phyloP scores from a whole-genome alignment of 1,140 invertebrate genomes.

The Onthophagus taurus region DNA sequence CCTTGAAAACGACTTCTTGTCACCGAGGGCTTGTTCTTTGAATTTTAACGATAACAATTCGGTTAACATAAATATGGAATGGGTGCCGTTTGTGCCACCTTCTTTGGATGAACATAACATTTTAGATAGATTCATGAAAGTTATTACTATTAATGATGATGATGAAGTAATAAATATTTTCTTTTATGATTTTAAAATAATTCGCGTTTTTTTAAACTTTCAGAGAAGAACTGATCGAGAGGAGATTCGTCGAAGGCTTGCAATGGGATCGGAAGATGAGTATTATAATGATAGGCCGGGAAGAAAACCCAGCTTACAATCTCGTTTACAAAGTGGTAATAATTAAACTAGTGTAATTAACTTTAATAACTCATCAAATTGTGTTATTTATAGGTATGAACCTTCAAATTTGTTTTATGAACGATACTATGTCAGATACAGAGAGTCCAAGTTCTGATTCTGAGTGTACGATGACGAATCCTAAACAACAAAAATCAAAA shows the following conservation, averaged over 20 bases:
- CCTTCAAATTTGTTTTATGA: conserved; percentile 92
- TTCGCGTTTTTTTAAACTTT: conserved; percentile 36
- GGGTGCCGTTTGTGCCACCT: conserved; percentile 34
- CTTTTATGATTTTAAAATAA: conserved; percentile 15
- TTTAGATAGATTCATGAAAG: conserved; percentile 56
- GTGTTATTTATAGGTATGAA: conserved; percentile 69
- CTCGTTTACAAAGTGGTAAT: conserved; percentile 73
- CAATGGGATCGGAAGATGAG: conserved; percentile 79
- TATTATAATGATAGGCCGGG: conserved; percentile 56
- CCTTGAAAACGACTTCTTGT: conserved; percentile 34
- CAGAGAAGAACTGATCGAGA: conserved; percentile 84
- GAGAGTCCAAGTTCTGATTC: conserved; percentile 63
- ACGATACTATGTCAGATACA: conserved; percentile 78
- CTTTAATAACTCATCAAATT: conserved; percentile 15
- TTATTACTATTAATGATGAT: conserved; percentile 46
- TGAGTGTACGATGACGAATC: conserved; percentile 39
- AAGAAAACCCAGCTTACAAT: conserved; percentile 78
- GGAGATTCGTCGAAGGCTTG: conserved; percentile 78
- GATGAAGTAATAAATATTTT: conserved; percentile 34
- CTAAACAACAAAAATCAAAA: conserved; percentile 34
- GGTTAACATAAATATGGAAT: conserved; percentile 39
- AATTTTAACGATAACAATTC: conserved; percentile 37
- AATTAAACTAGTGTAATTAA: not conserved
- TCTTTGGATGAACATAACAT: conserved; percentile 46
- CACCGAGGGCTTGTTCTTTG: conserved; percentile 33